Conservation (phyloP, 2,888 invertebrate species). For the Microplitis deprimator region DNA sequence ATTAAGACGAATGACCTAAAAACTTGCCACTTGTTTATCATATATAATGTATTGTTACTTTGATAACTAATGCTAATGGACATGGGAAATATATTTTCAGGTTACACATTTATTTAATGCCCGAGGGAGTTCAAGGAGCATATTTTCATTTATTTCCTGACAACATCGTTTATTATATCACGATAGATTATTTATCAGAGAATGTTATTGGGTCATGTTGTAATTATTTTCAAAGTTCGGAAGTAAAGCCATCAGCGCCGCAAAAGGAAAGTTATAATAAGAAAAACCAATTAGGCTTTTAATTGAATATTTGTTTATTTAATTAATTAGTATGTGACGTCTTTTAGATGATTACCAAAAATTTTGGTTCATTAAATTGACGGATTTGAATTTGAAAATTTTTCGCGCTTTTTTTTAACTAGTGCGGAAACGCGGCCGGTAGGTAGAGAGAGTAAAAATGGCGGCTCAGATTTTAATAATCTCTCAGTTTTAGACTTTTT, state of each 20-base stretch:
- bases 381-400: too few species aligned
- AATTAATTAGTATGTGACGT: too few species aligned
- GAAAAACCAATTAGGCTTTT: too few species aligned
- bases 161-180: background rate
- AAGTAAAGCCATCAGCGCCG: too few species aligned
- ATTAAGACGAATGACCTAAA: slow-evolving; percentile 30
- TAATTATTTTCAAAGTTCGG: too few species aligned
- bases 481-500: background rate
- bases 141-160: background rate
- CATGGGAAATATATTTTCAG: background rate
- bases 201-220: background rate
- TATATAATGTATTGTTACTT: background rate
- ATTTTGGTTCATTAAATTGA: too few species aligned
- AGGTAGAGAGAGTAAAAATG: background rate
- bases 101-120: background rate
- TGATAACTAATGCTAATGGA: background rate
- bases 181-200: background rate
- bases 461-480: background rate
- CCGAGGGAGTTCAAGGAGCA: background rate
- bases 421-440: too few species aligned
- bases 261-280: too few species aligned
- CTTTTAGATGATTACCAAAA: too few species aligned
- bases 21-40: slow-evolving; percentile 1
- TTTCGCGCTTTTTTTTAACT: too few species aligned
- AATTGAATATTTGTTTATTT: too few species aligned